Percentiles rank a stretch among this genome's conserved stretches.
phyloP scores from a whole-genome alignment of 2,797 vertebrate genomes.

The Phataginus tetradactyla region DNA sequence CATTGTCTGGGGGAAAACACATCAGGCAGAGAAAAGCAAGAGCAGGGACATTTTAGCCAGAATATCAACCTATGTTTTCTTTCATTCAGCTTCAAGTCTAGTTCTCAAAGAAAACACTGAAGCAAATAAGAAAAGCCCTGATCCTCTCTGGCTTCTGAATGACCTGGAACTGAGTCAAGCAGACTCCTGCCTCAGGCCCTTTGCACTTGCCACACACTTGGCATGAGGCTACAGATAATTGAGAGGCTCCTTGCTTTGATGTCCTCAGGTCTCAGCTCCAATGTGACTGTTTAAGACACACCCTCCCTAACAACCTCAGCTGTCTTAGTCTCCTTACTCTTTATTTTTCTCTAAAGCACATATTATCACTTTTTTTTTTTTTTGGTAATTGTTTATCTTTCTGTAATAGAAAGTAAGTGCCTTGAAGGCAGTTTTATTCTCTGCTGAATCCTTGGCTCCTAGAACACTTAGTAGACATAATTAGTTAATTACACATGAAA shows the following conservation, averaged over 20 bases:
- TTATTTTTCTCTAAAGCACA: background rate
- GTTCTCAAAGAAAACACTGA: background rate
- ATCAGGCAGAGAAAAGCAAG: background rate
- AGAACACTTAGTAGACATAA: background rate
- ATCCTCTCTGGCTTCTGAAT: background rate
- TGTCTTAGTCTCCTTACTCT: background rate
- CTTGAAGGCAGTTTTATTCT: conserved; percentile 6
- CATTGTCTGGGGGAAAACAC: background rate
- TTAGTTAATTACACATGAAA: background rate
- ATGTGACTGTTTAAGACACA: background rate
- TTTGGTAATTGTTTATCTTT: background rate
- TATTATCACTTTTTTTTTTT: no score
- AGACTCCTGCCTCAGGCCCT: background rate
- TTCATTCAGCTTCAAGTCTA: background rate
- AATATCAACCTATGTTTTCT: background rate
- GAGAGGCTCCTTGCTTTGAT: background rate
- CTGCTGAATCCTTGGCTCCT: background rate
- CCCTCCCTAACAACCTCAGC: background rate
- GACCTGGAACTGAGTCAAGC: background rate
- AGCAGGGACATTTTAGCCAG: background rate
- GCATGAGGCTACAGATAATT: background rate
- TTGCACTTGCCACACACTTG: background rate
- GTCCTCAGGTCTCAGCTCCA: background rate
- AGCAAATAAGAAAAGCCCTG: background rate
- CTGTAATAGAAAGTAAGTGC: background rate